Evolutionary conservation across 2,797 vertebrate genomes (phyloP).

Genomic region (Anas flavirostris): DNA sequence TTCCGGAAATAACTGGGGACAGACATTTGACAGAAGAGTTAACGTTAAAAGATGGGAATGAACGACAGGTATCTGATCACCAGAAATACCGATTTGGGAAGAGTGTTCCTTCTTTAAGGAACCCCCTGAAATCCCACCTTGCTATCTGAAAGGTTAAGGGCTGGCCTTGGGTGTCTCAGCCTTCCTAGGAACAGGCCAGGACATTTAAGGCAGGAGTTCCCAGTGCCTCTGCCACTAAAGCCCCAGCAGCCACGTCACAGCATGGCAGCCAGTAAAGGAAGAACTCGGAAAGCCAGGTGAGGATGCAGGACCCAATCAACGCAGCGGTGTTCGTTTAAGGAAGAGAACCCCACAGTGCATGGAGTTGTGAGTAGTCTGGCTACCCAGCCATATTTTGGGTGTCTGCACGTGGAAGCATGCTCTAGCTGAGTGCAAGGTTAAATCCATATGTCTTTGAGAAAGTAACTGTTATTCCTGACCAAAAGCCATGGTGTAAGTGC

Average conservation of each 20-base stretch:
- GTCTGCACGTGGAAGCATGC: neutral
- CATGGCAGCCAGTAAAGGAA: neutral
- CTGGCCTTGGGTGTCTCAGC: neutral
- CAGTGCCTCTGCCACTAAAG: neutral
- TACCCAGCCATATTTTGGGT: neutral
- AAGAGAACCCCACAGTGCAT: neutral
- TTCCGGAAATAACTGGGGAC: slow-evolving; percentile 94
- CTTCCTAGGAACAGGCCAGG: neutral
- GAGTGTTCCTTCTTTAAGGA: neutral
- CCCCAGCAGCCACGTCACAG: neutral
- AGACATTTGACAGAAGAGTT: neutral
- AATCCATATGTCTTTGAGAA: neutral
- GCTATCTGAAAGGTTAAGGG: neutral
- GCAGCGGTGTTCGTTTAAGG: neutral
- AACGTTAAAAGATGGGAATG: neutral
- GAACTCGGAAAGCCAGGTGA: neutral
- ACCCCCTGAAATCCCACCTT: neutral
- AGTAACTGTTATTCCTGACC: neutral
- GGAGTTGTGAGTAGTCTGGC: neutral
- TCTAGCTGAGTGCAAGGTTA: neutral
- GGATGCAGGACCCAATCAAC: neutral
- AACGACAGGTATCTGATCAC: neutral
- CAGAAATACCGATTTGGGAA: neutral
- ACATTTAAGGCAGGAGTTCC: neutral
- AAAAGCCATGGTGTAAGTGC: neutral